Evolutionary conservation across 35 echinoderm and acorn worm genomes (phyloP).

Genomic region (Chiridota heheva): DNA sequence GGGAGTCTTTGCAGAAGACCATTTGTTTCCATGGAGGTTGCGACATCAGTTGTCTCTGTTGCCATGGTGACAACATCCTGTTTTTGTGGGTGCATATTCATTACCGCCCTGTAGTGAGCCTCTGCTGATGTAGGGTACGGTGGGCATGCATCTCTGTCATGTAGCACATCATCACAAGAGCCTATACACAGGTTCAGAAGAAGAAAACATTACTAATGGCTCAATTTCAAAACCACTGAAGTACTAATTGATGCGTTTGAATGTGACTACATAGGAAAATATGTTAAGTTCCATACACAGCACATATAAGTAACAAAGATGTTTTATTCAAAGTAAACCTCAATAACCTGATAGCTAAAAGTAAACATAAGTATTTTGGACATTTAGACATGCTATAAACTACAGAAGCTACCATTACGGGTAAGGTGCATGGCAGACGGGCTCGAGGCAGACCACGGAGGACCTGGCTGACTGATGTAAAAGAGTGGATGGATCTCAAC

Average conservation of each 20-base stretch:
- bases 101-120: slow-evolving; percentile 55
- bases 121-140: slow-evolving; percentile 55
- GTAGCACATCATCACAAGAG: slow-evolving; percentile 36
- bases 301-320: no score
- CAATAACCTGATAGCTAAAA: no score
- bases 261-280: no score
- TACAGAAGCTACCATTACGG: no score
- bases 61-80: slow-evolving; percentile 10
- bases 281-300: no score
- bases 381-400: no score
- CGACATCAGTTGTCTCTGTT: slow-evolving; percentile 35
- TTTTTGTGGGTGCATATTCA: slow-evolving; percentile 32
- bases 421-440: no score
- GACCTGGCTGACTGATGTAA: no score
- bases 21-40: slow-evolving; percentile 40
- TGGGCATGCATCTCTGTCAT: slow-evolving; percentile 32
- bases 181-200: neutral
- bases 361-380: no score
- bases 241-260: slow-evolving; percentile 12
- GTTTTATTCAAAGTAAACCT: no score
- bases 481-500: no score
- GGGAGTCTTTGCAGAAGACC: slow-evolving; percentile 12
- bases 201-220: neutral
- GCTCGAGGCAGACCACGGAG: no score
- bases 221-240: neutral